Conservation (phyloP, 2,888 invertebrate species). For the Lydus trimaculatus region DNA sequence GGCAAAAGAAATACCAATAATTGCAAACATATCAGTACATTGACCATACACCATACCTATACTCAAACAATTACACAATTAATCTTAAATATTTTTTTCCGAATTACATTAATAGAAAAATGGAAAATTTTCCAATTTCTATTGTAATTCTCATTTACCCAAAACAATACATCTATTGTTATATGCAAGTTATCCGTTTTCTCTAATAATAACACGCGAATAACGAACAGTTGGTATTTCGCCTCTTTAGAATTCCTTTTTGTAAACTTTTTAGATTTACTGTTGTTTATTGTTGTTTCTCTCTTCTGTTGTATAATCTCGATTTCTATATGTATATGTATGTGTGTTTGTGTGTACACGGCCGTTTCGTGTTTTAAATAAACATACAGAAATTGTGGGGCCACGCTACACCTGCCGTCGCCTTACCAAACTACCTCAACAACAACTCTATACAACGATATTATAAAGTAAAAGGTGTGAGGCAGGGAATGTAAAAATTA, state of each 20-base stretch:
- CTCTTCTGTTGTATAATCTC: background rate
- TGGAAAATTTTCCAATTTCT: no score
- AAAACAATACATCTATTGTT: no score
- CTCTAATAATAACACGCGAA: background rate
- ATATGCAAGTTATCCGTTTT: no score
- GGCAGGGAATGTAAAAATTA: constrained; percentile 28
- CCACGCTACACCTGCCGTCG: constrained; percentile 32
- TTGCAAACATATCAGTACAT: background rate
- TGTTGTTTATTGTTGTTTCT: background rate
- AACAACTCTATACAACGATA: constrained; percentile 2
- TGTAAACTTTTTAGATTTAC: no score
- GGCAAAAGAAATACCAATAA: background rate
- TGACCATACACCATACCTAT: no score
- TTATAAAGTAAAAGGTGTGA: constrained; percentile 23
- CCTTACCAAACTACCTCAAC: constrained; percentile 21
- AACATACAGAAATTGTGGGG: constrained; percentile 18
- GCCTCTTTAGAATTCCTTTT: background rate
- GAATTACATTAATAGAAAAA: no score
- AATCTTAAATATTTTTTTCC: no score
- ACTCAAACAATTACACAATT: background rate
- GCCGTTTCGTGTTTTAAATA: background rate
- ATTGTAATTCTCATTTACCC: no score
- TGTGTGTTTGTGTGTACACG: no score
- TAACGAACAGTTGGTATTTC: background rate
- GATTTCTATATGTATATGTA: background rate